These are phyloP conservation scores for Rhyzopertha dominica DNA, from an alignment of 1,140 invertebrate genomes.

Conservation along the genomic window DNA sequence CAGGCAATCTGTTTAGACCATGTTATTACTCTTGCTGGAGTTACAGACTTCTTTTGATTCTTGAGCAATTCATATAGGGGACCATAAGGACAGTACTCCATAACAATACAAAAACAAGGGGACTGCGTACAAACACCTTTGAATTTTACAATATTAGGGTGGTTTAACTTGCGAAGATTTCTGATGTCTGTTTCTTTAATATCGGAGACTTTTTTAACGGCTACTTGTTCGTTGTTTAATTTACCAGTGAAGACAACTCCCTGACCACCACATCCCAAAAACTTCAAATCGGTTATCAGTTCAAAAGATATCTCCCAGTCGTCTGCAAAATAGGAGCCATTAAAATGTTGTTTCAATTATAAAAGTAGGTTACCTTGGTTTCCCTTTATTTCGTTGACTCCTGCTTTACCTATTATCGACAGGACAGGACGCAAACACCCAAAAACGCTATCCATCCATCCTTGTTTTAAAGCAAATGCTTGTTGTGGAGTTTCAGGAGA, in stretches of 20 bases:
- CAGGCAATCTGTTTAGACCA: constrained; percentile 95
- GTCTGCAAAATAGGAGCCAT: constrained; percentile 49
- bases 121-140: constrained; percentile 73
- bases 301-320: constrained; percentile 96
- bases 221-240: constrained; percentile 78
- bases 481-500: constrained; percentile 43
- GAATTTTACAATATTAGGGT: constrained; percentile 95
- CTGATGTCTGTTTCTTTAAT: constrained; percentile 92
- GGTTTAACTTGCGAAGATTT: constrained; percentile 90
- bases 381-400: constrained; percentile 62
- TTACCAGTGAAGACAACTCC: constrained; percentile 92
- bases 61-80: constrained; percentile 87
- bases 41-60: constrained; percentile 66
- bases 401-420: constrained; percentile 77
- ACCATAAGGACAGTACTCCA: constrained; percentile 97
- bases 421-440: constrained; percentile 82
- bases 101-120: constrained; percentile 93
- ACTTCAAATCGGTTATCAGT: constrained; percentile 83
- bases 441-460: constrained; percentile 77
- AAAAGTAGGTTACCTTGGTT: constrained; percentile 38
- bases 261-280: constrained; percentile 93
- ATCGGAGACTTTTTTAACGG: constrained; percentile 94
- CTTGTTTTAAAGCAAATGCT: constrained; percentile 52
- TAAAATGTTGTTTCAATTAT: neutral
- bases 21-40: constrained; percentile 75